A percentile compares a stretch with the other conserved stretches of the same genome.
Conservation (phyloP, 64 coral and sea anemone genomes). For the Pocillopora verrucosa region DNA sequence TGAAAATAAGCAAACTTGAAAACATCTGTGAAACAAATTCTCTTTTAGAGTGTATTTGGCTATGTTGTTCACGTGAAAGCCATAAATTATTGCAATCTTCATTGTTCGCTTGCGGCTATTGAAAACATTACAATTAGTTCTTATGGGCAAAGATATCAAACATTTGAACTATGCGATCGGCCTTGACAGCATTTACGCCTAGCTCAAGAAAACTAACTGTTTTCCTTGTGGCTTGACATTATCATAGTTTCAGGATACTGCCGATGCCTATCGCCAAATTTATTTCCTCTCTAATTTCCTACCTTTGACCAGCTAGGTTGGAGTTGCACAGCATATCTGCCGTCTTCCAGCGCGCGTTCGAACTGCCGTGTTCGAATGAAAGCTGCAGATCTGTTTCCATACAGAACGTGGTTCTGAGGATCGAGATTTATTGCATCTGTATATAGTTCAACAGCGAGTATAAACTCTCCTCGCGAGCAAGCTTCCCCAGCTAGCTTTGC, state of each 20-base stretch:
- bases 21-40: constrained; percentile 3
- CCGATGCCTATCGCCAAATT: background rate
- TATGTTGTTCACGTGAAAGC: background rate
- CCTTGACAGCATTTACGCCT: background rate
- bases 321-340: constrained; percentile 69
- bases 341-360: constrained; percentile 84
- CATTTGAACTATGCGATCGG: constrained; percentile 28
- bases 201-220: no score
- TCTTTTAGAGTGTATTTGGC: background rate
- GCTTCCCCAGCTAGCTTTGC: constrained; percentile 80
- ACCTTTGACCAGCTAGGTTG: constrained; percentile 95
- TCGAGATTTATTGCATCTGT: constrained; percentile 89
- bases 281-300: constrained; percentile 16
- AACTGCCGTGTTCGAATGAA: constrained; percentile 84
- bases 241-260: background rate
- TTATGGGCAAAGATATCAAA: background rate
- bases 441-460: constrained; percentile 79
- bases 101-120: constrained; percentile 27
- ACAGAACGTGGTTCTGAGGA: constrained; percentile 95
- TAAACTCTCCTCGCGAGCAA: constrained; percentile 74
- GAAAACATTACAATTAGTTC: constrained; percentile 1
- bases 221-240: background rate
- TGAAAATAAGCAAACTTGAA: constrained; percentile 2
- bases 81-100: constrained; percentile 10
- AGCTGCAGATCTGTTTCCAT: constrained; percentile 93